A percentile compares a stretch with the other conserved stretches of the same genome.
Conservation (phyloP, 2,888 invertebrate genomes). For the Cosmia pyralina region DNA sequence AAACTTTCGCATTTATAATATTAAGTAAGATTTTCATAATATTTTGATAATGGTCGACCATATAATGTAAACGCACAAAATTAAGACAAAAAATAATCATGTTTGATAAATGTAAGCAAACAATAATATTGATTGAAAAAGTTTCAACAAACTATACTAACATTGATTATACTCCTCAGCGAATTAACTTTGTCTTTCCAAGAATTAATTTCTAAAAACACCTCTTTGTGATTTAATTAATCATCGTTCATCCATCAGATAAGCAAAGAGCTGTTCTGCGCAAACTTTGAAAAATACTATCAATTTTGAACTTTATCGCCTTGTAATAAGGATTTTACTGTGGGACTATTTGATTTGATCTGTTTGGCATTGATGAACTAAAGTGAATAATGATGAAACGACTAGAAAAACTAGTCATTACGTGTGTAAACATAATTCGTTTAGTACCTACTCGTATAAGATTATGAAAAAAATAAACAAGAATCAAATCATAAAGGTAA, state of each 20-base stretch:
- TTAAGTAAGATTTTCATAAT: neutral
- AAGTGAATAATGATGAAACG: slow-evolving; percentile 49
- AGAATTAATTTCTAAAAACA: slow-evolving; percentile 41
- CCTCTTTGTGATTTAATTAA: slow-evolving; percentile 60
- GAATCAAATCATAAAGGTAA: neutral
- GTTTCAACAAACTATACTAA: neutral
- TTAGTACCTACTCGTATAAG: slow-evolving; percentile 18
- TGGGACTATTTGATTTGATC: slow-evolving; percentile 10
- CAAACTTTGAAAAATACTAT: neutral
- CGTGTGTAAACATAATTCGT: slow-evolving; percentile 42
- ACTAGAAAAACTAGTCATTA: slow-evolving; percentile 41
- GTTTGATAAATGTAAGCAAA: neutral
- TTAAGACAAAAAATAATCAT: neutral
- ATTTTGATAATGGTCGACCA: neutral
- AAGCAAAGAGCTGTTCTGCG: slow-evolving; percentile 28
- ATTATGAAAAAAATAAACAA: neutral
- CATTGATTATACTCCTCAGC: slow-evolving; percentile 21
- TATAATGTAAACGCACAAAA: neutral
- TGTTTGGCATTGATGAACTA: slow-evolving; percentile 32
- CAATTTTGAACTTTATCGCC: slow-evolving; percentile 25
- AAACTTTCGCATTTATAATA: too few species aligned
- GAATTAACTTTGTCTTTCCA: slow-evolving; percentile 27
- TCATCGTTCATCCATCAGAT: slow-evolving; percentile 43
- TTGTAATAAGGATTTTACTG: slow-evolving; percentile 10
- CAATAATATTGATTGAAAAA: neutral